A percentile compares a stretch with the other conserved stretches of the same genome.
These are phyloP conservation scores for Microtus richardsoni DNA, from an alignment of 2,113 vertebrate genomes.

Conservation along the genomic window DNA sequence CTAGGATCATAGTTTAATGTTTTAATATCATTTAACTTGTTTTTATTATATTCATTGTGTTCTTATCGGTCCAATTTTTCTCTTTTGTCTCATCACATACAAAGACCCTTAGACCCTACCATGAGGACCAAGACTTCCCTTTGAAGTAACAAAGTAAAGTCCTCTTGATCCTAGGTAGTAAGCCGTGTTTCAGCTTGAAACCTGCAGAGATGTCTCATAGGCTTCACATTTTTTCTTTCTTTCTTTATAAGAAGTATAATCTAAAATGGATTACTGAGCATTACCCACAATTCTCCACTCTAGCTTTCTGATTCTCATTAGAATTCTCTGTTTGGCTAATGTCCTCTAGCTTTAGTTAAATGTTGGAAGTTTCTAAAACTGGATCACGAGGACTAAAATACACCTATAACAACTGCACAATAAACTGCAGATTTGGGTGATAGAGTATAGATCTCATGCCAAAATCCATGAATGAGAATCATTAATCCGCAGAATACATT, in stretches of 20 bases:
- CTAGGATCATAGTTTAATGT: neutral
- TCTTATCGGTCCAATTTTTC: neutral
- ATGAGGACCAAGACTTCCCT: neutral
- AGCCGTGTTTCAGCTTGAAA: neutral
- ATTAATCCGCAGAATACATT: neutral
- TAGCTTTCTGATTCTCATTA: neutral
- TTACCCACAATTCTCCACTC: neutral
- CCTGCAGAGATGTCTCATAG: neutral
- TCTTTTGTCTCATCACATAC: neutral
- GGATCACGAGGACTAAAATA: neutral
- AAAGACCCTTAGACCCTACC: neutral
- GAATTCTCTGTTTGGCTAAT: neutral
- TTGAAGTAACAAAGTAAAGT: neutral
- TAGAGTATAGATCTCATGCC: neutral
- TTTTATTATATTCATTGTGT: neutral
- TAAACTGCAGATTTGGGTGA: neutral
- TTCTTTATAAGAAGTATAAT: constrained; percentile 1
- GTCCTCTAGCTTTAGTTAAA: neutral
- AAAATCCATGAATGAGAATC: neutral
- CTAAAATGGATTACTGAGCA: neutral
- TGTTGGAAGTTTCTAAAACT: neutral
- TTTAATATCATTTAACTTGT: neutral
- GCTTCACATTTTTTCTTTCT: neutral
- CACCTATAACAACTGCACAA: neutral
- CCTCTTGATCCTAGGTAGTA: neutral